A percentile compares a stretch with the other conserved stretches of the same genome.
Evolutionary conservation across 35 echinoderm and acorn worm species (phyloP).

Genomic region (Ptychodera flava): DNA sequence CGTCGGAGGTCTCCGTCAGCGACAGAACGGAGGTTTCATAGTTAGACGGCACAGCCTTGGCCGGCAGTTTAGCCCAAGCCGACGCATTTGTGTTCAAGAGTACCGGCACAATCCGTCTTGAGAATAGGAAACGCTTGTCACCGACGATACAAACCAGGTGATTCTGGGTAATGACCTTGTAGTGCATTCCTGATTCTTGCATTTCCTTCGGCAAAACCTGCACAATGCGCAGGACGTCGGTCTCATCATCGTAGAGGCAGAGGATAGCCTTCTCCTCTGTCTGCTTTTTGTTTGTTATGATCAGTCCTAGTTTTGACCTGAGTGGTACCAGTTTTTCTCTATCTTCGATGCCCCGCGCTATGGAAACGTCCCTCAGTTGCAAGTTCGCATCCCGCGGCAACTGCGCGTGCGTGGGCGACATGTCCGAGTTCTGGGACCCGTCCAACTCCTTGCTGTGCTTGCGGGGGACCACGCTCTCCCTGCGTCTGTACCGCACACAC

Average conservation of each 20-base stretch:
- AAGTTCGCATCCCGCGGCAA: neutral
- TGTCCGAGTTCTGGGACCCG: neutral
- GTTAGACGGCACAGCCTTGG: neutral
- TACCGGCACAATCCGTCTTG: neutral
- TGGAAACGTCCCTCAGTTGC: neutral
- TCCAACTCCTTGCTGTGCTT: neutral
- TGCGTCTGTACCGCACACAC: neutral
- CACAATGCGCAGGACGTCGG: neutral
- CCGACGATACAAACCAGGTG: neutral
- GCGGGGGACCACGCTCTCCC: neutral
- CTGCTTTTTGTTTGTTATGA: neutral
- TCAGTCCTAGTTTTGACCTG: neutral
- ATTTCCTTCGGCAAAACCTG: neutral
- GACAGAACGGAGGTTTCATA: neutral
- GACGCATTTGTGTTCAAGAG: neutral
- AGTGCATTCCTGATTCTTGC: neutral
- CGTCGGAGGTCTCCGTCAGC: neutral
- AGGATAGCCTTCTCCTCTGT: neutral
- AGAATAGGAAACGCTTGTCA: neutral
- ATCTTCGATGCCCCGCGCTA: neutral
- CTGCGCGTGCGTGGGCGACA: neutral
- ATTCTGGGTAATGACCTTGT: neutral
- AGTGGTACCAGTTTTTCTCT: neutral
- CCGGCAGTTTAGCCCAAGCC: neutral
- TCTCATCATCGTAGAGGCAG: neutral